Evolutionary conservation across 2,113 vertebrate genomes (phyloP).

Genomic region (Gallinago paraguaiae): DNA sequence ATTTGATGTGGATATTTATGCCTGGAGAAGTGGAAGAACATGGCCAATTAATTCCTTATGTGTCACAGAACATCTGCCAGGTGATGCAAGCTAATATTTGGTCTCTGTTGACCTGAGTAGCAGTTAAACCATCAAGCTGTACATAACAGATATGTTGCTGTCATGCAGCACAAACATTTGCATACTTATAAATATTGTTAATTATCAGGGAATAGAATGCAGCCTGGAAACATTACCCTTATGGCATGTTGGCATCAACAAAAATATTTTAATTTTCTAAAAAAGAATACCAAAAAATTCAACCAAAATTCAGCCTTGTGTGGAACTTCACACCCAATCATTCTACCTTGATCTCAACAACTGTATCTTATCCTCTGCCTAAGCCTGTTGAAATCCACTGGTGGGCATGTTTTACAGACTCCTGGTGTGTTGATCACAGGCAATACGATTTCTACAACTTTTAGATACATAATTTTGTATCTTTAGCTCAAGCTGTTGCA

Average conservation of each 20-base stretch:
- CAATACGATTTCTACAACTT: neutral
- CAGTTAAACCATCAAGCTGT: neutral
- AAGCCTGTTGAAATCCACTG: neutral
- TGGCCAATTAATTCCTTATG: neutral
- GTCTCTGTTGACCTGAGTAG: neutral
- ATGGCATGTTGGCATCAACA: neutral
- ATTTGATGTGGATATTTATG: neutral
- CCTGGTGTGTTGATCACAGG: neutral
- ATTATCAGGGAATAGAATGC: neutral
- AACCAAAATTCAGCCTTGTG: neutral
- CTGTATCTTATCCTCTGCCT: rapidly evolving
- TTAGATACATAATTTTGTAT: neutral
- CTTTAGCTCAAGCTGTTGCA: neutral
- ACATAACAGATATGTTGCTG: neutral
- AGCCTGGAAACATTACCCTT: neutral
- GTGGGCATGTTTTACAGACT: neutral
- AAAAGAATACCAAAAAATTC: neutral
- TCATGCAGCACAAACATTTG: neutral
- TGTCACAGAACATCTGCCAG: neutral
- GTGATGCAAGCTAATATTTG: neutral
- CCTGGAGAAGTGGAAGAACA: neutral
- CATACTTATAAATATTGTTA: neutral
- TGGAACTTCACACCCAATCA: neutral
- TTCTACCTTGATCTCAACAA: neutral
- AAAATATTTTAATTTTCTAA: neutral